Conservation (phyloP, 2,888 invertebrate species). For the Copidosoma aretas region DNA sequence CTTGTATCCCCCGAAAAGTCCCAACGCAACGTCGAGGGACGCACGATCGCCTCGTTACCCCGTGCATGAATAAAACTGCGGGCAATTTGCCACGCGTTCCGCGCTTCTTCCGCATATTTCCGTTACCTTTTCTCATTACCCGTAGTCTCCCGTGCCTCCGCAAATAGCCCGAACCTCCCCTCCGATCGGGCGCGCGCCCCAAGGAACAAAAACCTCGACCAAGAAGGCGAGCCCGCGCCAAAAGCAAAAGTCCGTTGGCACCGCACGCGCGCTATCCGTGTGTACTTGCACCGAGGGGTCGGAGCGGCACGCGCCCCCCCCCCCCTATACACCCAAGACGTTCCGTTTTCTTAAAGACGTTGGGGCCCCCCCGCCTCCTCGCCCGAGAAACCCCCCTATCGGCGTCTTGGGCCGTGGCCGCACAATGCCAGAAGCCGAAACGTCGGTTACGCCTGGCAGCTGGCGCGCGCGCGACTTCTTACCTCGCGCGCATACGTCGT, state of each 20-base stretch:
- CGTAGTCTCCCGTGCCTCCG: no score
- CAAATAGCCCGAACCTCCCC: no score
- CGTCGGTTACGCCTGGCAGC: conserved; percentile 63
- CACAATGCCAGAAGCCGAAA: conserved; percentile 58
- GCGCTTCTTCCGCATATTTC: no score
- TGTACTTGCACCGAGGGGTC: conserved; percentile 3
- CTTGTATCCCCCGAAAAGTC: no score
- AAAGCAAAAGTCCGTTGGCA: conserved; percentile 50
- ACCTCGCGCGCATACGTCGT: conserved; percentile 1
- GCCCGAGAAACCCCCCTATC: conserved; percentile 22
- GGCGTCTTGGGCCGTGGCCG: neutral
- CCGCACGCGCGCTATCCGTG: conserved; percentile 23
- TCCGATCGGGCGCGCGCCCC: no score
- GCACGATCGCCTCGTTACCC: no score
- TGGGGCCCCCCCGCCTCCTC: conserved; percentile 43
- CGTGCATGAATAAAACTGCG: no score
- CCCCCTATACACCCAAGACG: no score
- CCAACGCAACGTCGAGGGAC: no score
- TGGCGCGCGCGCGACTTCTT: conserved; percentile 53
- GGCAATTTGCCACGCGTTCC: no score
- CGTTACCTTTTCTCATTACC: neutral
- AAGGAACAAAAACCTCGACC: no score
- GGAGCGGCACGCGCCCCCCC: conserved; percentile 17
- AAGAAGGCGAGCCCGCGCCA: conserved; percentile 42
- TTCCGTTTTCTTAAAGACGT: conserved; percentile 55